Percentiles rank a stretch among this genome's conserved stretches.
Conservation (phyloP, 1,140 invertebrate species). For the Belonocnema kinseyi region DNA sequence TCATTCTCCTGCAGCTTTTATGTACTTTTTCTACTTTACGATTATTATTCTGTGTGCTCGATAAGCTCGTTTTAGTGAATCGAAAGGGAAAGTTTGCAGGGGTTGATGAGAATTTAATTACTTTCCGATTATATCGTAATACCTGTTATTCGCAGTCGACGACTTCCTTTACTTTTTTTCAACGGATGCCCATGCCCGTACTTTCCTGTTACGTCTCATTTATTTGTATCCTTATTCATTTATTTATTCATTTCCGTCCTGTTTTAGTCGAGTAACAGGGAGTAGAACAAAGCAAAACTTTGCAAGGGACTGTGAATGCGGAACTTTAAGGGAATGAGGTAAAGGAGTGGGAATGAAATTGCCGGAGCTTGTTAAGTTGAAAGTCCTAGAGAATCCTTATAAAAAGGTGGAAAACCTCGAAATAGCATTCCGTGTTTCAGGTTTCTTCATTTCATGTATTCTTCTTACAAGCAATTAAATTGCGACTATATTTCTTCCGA, state of each 20-base stretch:
- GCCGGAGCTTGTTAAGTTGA: conserved; percentile 10
- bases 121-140: conserved; percentile 60
- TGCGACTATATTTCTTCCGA: neutral
- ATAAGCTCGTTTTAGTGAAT: neutral
- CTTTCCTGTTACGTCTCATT: conserved; percentile 29
- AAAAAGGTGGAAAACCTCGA: neutral
- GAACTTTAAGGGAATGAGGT: neutral
- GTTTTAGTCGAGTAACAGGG: neutral
- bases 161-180: conserved; percentile 50
- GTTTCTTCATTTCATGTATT: neutral
- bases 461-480: neutral
- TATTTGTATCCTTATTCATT: conserved; percentile 2
- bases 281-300: neutral
- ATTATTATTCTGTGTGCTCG: conserved; percentile 14
- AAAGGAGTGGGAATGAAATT: conserved; percentile 16
- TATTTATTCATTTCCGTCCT: conserved; percentile 29
- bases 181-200: neutral
- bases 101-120: conserved; percentile 65
- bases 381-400: neutral
- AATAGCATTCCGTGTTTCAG: neutral
- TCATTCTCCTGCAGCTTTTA: neutral
- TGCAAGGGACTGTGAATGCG: neutral
- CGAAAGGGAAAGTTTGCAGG: conserved; percentile 25
- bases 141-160: conserved; percentile 55
- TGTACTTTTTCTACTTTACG: neutral